phyloP scores from a whole-genome alignment of 2,888 invertebrate genomes.

The Eretmocerus hayati region DNA sequence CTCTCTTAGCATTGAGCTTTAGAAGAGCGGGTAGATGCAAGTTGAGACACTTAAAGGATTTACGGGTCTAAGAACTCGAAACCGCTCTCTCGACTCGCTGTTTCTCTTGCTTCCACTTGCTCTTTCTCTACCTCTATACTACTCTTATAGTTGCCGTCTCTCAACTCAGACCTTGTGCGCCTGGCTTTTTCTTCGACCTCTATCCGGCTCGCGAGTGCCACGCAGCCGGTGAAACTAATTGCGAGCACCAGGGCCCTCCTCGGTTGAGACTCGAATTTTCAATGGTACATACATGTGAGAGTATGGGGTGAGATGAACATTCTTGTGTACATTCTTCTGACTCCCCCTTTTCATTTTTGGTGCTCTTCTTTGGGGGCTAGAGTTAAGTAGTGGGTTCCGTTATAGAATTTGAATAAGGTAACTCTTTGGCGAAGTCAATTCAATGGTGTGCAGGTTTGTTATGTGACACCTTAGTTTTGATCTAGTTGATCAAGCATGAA shows the following conservation, averaged over 20 bases:
- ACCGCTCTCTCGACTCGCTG: not conserved
- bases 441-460: too few relatives aligned
- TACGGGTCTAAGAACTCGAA: constrained; percentile 31
- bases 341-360: too few relatives aligned
- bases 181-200: not conserved
- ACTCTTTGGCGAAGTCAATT: too few relatives aligned
- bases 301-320: not conserved
- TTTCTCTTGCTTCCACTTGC: constrained; percentile 4
- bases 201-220: constrained; percentile 1
- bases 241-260: constrained; percentile 21
- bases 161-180: constrained; percentile 2
- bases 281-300: constrained; percentile 9
- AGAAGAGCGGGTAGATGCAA: constrained; percentile 25
- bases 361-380: too few relatives aligned
- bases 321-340: too few relatives aligned
- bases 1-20: constrained; percentile 21
- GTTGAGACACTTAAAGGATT: constrained; percentile 43
- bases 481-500: too few relatives aligned
- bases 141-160: not conserved
- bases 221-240: constrained; percentile 22
- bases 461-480: too few relatives aligned
- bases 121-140: constrained; percentile 4
- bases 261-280: constrained; percentile 19
- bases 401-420: too few relatives aligned
- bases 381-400: too few relatives aligned